Conservation (phyloP, 1,140 invertebrate genomes). For the Zaprionus ornatus region DNA sequence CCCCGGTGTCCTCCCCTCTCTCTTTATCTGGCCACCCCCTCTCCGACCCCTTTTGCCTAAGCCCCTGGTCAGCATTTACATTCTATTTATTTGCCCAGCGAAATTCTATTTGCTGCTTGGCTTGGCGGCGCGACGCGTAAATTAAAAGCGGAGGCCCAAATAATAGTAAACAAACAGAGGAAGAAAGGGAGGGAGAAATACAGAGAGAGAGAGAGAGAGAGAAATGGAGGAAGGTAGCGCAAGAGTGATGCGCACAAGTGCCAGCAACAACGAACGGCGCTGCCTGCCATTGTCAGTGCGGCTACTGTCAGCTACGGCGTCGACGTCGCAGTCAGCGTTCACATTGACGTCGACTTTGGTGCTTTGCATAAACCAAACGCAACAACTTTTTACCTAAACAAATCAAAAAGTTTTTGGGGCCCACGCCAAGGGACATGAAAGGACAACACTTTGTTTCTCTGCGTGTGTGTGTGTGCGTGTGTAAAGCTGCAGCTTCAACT, state of each 20-base stretch:
- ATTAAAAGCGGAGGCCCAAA: conserved; percentile 65
- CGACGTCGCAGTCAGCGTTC: not conserved
- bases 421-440: conserved; percentile 43
- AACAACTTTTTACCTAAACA: conserved; percentile 59
- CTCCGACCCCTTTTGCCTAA: not conserved
- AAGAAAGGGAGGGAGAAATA: not conserved
- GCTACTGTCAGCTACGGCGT: not conserved
- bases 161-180: conserved; percentile 61
- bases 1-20: not conserved
- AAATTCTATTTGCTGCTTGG: conserved; percentile 79
- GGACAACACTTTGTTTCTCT: conserved; percentile 34
- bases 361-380: conserved; percentile 61
- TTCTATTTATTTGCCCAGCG: conserved; percentile 58
- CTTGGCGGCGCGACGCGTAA: conserved; percentile 51
- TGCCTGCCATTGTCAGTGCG: conserved; percentile 1
- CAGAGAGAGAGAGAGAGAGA: not conserved
- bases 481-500: conserved; percentile 13
- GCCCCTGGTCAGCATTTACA: conserved; percentile 51
- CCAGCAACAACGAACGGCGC: not conserved
- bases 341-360: conserved; percentile 21
- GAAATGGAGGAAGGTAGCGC: not conserved
- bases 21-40: not conserved
- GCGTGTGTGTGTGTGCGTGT: not conserved
- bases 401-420: conserved; percentile 61
- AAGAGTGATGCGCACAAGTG: conserved; percentile 1